Base-by-base conservation (phyloP, 2,113 vertebrate species). In the Herpetotheres cachinnans region DNA sequence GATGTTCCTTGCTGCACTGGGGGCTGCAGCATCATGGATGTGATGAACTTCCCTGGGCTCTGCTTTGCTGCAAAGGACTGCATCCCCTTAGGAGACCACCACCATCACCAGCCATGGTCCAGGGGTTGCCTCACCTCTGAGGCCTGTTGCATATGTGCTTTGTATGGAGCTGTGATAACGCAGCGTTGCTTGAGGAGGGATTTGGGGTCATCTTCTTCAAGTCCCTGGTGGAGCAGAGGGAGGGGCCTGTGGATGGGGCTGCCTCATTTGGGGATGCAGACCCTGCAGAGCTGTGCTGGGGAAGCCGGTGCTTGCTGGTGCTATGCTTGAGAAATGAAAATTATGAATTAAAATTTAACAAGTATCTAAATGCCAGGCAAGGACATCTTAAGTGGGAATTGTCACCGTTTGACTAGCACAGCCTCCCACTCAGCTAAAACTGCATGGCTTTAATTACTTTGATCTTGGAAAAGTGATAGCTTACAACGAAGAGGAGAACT, bases 341-440 rank as follows among this genome's bases (percentile, higher is more conserved):
- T 38, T 70, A 82, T 87, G 44, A 95, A 94, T 96, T 91, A 90
- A 96, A 94, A 67, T 90, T 90, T 97, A 93, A 90, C 66, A 65
- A 89, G 72, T 89, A 77, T 81, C 69, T 95, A 94, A 93, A 87
- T 73, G 78, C 73, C 78, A 73, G 67, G 46, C 49, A 89, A 90
- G 54, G 89, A 80, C 18, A 10, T 91, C 66, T 88, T 89, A 93
- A 96, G 85, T 61, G 84, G 82, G 36, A 85, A 94, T 94, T 95
- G 89, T 91, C 62, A 67, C 46, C 1, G 1, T 96, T 82, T 82
- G 78, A 96, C 74, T 94, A 77, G 42, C 2, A 0, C 66, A 90
- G 70, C 54, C 78, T 95, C 46, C 85, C 63, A 73, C 82, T 95
- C 93, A 85, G 49, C 54, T 92, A 62, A 79, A 96, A 80, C 69